Conservation (phyloP, 1,140 invertebrate species). For the Lysiphlebus fabarum region DNA sequence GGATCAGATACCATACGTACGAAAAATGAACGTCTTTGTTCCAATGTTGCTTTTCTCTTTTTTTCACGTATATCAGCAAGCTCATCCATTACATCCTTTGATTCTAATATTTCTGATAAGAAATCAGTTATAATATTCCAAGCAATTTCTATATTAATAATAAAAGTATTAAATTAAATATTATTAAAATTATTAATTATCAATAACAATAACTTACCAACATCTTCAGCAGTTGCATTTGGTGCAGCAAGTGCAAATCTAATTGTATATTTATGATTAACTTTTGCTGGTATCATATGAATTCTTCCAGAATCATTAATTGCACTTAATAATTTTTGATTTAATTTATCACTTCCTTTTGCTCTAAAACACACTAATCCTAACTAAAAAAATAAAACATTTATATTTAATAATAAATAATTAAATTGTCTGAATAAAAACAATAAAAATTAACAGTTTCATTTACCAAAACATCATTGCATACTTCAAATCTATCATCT, state of each 20-base stretch:
- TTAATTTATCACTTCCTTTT: conserved; percentile 83
- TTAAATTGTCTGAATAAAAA: no score
- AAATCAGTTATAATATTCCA: conserved; percentile 87
- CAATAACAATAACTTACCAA: conserved; percentile 60
- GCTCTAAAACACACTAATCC: conserved; percentile 83
- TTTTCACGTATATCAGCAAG: conserved; percentile 65
- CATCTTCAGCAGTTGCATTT: conserved; percentile 83
- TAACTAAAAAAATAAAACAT: conserved; percentile 59
- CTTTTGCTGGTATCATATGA: conserved; percentile 94
- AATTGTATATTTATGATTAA: conserved; percentile 89
- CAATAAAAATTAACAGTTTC: conserved; percentile 8
- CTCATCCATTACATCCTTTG: conserved; percentile 66
- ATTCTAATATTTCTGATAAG: conserved; percentile 76
- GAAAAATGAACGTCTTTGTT: conserved; percentile 90
- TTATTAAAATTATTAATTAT: conserved; percentile 2
- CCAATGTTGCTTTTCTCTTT: conserved; percentile 71
- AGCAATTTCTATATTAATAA: conserved; percentile 67
- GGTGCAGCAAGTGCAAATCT: conserved; percentile 93
- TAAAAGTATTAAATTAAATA: conserved; percentile 5
- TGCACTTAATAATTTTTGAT: conserved; percentile 88
- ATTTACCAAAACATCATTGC: conserved; percentile 91
- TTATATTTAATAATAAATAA: neutral
- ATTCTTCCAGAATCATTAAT: conserved; percentile 96
- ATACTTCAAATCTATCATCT: conserved; percentile 90
- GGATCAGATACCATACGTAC: conserved; percentile 96